phyloP scores from a whole-genome alignment of 2,797 vertebrate genomes.

The Crax fasciolata region DNA sequence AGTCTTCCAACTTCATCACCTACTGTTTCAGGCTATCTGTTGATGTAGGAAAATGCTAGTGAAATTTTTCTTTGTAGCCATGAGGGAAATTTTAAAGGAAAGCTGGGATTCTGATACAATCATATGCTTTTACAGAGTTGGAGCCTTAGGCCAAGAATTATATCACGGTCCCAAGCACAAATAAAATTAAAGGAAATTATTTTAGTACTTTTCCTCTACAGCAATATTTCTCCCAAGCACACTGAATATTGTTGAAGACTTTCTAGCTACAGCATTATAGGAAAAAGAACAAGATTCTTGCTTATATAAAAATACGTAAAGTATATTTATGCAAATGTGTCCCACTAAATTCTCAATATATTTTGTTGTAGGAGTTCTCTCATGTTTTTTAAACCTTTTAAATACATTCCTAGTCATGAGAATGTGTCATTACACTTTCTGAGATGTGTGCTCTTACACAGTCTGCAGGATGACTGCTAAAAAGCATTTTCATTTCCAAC shows the following conservation, averaged over 20 bases:
- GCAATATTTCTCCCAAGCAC: neutral
- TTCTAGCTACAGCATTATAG: neutral
- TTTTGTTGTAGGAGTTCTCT: slow-evolving; percentile 15
- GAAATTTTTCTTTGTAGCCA: slow-evolving; percentile 59
- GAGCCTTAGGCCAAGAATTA: slow-evolving; percentile 31
- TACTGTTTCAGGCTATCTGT: slow-evolving; percentile 56
- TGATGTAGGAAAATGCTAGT: slow-evolving; percentile 59
- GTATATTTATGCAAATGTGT: neutral
- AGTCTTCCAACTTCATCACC: slow-evolving; percentile 24
- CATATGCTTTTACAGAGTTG: slow-evolving; percentile 11
- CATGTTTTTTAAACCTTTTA: slow-evolving; percentile 38
- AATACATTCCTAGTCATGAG: slow-evolving; percentile 33
- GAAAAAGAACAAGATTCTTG: neutral
- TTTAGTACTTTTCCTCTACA: neutral
- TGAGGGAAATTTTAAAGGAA: slow-evolving; percentile 39
- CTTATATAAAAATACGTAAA: neutral
- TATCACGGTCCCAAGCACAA: slow-evolving; percentile 15
- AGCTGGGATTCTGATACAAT: slow-evolving; percentile 30
- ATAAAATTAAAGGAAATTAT: slow-evolving; percentile 55
- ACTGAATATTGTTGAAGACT: neutral
- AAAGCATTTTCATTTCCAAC: slow-evolving; percentile 62
- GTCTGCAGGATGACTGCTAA: slow-evolving; percentile 37
- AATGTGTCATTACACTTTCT: slow-evolving; percentile 33
- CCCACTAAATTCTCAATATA: slow-evolving; percentile 1
- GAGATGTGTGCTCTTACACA: slow-evolving; percentile 4